Evolutionary conservation across 2,113 vertebrate species (phyloP).

Genomic region (Brachyhypopomus occidentalis): DNA sequence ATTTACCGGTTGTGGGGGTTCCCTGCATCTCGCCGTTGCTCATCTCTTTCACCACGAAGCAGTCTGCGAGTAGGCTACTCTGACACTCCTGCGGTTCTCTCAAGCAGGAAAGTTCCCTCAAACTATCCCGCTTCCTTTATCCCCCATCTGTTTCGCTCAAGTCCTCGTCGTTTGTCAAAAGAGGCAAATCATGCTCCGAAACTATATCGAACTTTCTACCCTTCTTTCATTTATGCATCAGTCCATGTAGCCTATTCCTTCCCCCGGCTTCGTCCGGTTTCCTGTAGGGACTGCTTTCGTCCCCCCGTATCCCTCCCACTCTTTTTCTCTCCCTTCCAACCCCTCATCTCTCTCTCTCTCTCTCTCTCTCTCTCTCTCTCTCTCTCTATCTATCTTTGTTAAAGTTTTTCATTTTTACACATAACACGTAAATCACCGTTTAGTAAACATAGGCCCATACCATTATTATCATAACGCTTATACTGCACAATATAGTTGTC

Average conservation of each 20-base stretch:
- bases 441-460: no score
- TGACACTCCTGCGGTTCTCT: no score
- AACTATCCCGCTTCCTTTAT: background rate
- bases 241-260: background rate
- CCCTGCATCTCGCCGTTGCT: constrained; percentile 26
- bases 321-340: background rate
- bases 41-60: background rate
- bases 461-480: no score
- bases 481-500: no score
- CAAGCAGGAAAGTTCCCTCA: background rate
- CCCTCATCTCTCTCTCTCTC: background rate
- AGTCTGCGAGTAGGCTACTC: background rate
- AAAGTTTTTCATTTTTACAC: no score
- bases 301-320: background rate
- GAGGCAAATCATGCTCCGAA: background rate
- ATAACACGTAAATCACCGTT: no score
- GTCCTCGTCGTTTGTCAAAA: background rate
- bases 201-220: background rate
- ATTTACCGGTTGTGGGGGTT: constrained; percentile 27
- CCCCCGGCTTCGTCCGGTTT: constrained; percentile 27
- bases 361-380: no score
- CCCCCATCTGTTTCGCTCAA: no score
- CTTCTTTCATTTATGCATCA: constrained; percentile 7
- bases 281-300: constrained; percentile 28
- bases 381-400: background rate